Evolutionary conservation across 2,888 invertebrate genomes (phyloP).

Genomic region (Helicoverpa assulta): DNA sequence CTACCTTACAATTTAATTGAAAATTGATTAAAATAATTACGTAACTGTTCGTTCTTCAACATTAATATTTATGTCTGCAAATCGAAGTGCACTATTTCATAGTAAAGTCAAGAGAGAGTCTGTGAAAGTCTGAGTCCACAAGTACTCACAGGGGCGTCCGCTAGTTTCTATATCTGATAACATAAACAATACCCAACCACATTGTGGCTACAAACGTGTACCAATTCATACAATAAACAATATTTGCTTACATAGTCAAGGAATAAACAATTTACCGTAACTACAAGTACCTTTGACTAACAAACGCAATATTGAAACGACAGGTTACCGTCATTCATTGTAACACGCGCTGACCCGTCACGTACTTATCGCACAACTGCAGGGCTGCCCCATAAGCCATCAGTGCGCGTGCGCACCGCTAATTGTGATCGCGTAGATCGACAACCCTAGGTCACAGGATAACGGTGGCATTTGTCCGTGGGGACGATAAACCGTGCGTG

Average conservation of each 20-base stretch:
- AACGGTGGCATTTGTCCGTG: conserved; percentile 73
- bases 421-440: conserved; percentile 74
- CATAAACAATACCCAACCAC: conserved; percentile 51
- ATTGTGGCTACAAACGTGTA: conserved; percentile 26
- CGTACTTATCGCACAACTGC: conserved; percentile 68
- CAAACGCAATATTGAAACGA: conserved; percentile 52
- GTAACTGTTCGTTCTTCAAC: neutral
- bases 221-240: conserved; percentile 55
- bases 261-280: conserved; percentile 46
- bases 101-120: conserved; percentile 28
- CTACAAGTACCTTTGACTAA: conserved; percentile 15
- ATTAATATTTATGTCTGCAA: neutral
- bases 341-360: conserved; percentile 64
- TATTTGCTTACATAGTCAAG: conserved; percentile 45
- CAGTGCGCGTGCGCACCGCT: conserved; percentile 73
- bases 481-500: conserved; percentile 46
- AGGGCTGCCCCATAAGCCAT: conserved; percentile 61
- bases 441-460: conserved; percentile 72
- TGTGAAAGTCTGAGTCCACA: conserved; percentile 33
- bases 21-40: neutral
- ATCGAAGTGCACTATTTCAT: conserved; percentile 16
- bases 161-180: conserved; percentile 52
- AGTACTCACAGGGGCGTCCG: conserved; percentile 25
- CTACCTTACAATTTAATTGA: no score
- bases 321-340: conserved; percentile 57